Evolutionary conservation across 1,140 invertebrate species (phyloP).

Genomic region (Adelges cooleyi): DNA sequence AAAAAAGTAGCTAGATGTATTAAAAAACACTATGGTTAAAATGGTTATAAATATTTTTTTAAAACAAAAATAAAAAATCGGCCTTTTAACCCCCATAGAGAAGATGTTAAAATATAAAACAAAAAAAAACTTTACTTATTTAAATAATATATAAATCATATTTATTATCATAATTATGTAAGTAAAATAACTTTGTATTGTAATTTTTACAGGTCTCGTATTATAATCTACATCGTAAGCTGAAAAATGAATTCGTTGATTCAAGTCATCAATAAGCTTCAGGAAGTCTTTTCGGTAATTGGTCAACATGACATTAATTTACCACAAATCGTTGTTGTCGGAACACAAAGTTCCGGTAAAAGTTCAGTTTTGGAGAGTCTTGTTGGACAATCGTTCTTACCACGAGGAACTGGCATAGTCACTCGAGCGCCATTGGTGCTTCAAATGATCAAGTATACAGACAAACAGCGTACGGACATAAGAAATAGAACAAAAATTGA

Average conservation of each 20-base stretch:
- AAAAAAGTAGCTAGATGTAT: no score
- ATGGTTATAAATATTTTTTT: no score
- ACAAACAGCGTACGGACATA: constrained; percentile 7
- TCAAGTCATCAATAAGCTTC: constrained; percentile 31
- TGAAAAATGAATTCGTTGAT: constrained; percentile 33
- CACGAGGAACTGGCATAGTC: constrained; percentile 31
- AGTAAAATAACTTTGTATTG: no score
- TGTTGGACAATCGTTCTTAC: constrained; percentile 32
- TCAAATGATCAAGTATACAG: constrained; percentile 25
- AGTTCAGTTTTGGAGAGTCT: constrained; percentile 34
- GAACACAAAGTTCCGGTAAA: constrained; percentile 40
- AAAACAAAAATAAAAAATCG: no score
- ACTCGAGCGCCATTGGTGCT: constrained; percentile 33
- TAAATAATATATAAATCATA: no score
- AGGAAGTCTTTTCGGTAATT: constrained; percentile 30
- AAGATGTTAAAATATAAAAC: no score
- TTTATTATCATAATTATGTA: no score
- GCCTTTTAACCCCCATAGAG: no score
- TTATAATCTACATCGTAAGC: no score
- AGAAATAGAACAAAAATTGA: constrained; percentile 46
- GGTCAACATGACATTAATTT: constrained; percentile 30
- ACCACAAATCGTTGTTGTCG: constrained; percentile 33
- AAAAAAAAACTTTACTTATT: no score
- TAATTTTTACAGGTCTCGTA: no score
- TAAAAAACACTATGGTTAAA: no score